Evolutionary conservation across 2,113 vertebrate genomes (phyloP), one percentile per base, ranked within the genome.

Genomic region (Opisthocomus hoazin): DNA sequence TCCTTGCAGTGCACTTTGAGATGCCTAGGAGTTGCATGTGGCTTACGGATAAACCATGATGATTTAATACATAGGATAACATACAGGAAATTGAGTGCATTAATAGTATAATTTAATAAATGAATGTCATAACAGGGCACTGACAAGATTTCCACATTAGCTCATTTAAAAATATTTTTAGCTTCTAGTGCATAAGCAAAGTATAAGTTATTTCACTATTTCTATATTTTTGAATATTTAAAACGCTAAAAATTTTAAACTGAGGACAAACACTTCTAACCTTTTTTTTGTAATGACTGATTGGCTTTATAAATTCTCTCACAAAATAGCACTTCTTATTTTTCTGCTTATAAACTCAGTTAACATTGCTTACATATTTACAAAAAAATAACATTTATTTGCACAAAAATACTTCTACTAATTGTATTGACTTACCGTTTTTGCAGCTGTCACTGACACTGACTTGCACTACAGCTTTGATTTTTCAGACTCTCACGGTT

Each of bases 401-500:
- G 53, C 39, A 84, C 50, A 93, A 89, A 92, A 94, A 80, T 71
- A 48, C 30, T 75, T 70, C 37, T 76, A 93, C 74, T 95, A 83
- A 83, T 96, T 92, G 82, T 87, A 82, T 78, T 89, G 65, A 86
- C 60, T 92, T 78, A 51, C 30, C 23, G 45, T 91, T 96, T 96
- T 96, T 97, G 78, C 93, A 95, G 86, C 81, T 96, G 89, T 93
- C 87, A 91, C 66, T 94, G 89, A 95, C 77, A 87, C 66, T 91
- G 81, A 54, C 81, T 95, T 96, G 60, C 71, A 81, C 34, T 92
- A 74, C 57, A 88, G 53, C 87, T 95, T 97, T 95, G 66, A 84
- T 90, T 97, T 93, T 95, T 90, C 86, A 96, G 70, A 53, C 70
- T 94, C 64, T 96, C 71, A 57, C 89, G 69, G 65, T 89, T 95